Evolutionary conservation across 1,140 invertebrate species (phyloP).

Genomic region (Ceratoteleas bidentatus): DNA sequence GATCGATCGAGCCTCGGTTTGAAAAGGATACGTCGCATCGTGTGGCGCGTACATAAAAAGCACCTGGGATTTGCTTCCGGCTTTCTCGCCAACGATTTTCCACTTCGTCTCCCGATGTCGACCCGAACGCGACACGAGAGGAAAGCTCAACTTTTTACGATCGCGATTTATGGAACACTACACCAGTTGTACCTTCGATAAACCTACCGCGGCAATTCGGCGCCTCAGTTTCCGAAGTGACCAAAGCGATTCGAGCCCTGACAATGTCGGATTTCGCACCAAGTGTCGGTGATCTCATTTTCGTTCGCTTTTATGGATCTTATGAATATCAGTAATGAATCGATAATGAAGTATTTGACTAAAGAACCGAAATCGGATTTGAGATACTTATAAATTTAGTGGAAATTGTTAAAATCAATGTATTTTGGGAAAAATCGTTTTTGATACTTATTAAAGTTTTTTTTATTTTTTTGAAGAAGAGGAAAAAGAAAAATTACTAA

Average conservation of each 20-base stretch:
- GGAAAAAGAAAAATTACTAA: too few relatives aligned
- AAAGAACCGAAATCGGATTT: too few relatives aligned
- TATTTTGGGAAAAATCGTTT: too few relatives aligned
- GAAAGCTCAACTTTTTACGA: slow-evolving; percentile 60
- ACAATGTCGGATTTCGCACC: background rate
- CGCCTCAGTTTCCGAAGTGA: slow-evolving; percentile 45
- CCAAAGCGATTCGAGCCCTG: slow-evolving; percentile 15
- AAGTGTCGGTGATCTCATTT: too few relatives aligned
- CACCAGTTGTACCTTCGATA: slow-evolving; percentile 47
- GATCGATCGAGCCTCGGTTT: slow-evolving; percentile 41
- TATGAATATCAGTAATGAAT: too few relatives aligned
- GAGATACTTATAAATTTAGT: too few relatives aligned
- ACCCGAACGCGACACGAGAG: slow-evolving; percentile 15
- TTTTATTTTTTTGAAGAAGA: too few relatives aligned
- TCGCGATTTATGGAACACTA: slow-evolving; percentile 48
- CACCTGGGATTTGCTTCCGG: slow-evolving; percentile 58
- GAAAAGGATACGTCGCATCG: slow-evolving; percentile 39
- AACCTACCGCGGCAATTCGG: slow-evolving; percentile 36
- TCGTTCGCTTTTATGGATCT: too few relatives aligned
- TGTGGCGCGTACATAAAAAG: slow-evolving; percentile 49
- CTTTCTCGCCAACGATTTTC: slow-evolving; percentile 51
- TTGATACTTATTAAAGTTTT: too few relatives aligned
- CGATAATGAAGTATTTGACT: too few relatives aligned
- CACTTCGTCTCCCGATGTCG: slow-evolving; percentile 20
- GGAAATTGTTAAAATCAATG: too few relatives aligned